A percentile compares a stretch with the other conserved stretches of the same genome.
phyloP scores from a whole-genome alignment of 2,888 invertebrate genomes.

The Aelia acuminata region DNA sequence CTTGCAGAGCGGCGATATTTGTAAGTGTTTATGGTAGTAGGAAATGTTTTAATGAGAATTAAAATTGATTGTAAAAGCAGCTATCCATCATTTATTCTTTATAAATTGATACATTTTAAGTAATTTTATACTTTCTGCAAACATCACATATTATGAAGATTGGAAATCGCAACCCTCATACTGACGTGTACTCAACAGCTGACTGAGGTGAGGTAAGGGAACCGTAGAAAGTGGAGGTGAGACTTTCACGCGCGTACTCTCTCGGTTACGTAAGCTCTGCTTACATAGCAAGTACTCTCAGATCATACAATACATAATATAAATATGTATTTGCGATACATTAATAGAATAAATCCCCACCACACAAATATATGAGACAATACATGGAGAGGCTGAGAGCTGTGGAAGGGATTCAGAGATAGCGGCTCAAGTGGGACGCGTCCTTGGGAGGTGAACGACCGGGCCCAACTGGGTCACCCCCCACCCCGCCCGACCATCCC shows the following conservation, averaged over 20 bases:
- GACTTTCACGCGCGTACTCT: conserved; percentile 28
- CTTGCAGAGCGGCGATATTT: too few relatives aligned
- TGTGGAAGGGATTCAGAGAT: conserved; percentile 35
- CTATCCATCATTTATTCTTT: too few relatives aligned
- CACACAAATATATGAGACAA: conserved; percentile 43
- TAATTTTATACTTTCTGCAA: too few relatives aligned
- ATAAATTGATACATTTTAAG: too few relatives aligned
- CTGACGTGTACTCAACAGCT: not conserved
- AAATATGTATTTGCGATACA: not conserved
- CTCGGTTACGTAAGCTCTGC: not conserved
- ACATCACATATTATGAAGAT: too few relatives aligned
- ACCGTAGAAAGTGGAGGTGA: conserved; percentile 39
- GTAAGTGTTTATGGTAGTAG: too few relatives aligned
- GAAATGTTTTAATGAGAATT: too few relatives aligned
- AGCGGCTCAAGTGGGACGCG: conserved; percentile 47
- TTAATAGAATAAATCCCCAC: not conserved
- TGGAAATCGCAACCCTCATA: not conserved
- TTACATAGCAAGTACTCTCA: not conserved
- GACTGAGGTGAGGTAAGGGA: conserved; percentile 1
- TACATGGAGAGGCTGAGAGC: not conserved
- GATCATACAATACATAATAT: conserved; percentile 15
- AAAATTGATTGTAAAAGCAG: too few relatives aligned
- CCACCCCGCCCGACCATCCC: not conserved
- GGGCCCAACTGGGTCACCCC: conserved; percentile 1
- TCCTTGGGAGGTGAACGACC: conserved; percentile 52